Base-by-base conservation (phyloP, 2,113 vertebrate genomes). In the Arvicanthis niloticus region DNA sequence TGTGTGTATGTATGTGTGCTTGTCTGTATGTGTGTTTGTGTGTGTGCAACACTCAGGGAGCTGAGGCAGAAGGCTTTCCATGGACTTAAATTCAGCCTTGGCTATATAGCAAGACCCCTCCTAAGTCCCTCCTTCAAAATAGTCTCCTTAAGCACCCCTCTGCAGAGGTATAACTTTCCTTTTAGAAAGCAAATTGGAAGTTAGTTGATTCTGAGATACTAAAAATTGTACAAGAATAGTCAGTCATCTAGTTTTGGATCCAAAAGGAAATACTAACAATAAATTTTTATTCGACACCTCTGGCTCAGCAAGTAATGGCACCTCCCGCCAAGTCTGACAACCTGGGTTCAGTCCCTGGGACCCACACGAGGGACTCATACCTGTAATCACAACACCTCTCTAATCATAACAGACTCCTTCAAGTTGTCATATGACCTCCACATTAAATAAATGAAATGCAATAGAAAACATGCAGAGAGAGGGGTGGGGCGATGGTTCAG, bases 191-290 rank as follows among this genome's bases (percentile, higher is more conserved):
- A 94, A 76, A 21, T 78, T 77, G 37, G 22, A 37, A 42, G 42
- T 70, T 85, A 87, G 31, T 87, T 91, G 40, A 96, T 42, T 34
- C 62, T 88, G 24, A 70, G 42, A 72, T 31, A 51, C 58, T 88
- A 77, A 94, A 40, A 82, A 91, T 89, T 86, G 67, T 72, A 87
- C 86, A 82, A 82, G 51, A 78, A 93, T 93, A 91, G 65, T 82
- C 58, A 75, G 31, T 72, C 70, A 91, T 93, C 26, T 67, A 84
- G 7, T 75, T 92, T 37, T n/a, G 80, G 34, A n/a, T 94, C 51
- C 73, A 77, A 68, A 95, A 91, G 6, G n/a, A 77, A 8, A 12
- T 85, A 72, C 29, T 76, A 91, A 56, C 15, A 67, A 72, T 11
- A 48, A 62, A 24, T 90, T 45, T 92, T 84, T 81, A 58, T 37